Percentiles rank a stretch among this genome's conserved stretches.
These are phyloP conservation scores for Thaumetopoea pityocampa DNA, from an alignment of 1,140 invertebrate species.

Conservation along the genomic window DNA sequence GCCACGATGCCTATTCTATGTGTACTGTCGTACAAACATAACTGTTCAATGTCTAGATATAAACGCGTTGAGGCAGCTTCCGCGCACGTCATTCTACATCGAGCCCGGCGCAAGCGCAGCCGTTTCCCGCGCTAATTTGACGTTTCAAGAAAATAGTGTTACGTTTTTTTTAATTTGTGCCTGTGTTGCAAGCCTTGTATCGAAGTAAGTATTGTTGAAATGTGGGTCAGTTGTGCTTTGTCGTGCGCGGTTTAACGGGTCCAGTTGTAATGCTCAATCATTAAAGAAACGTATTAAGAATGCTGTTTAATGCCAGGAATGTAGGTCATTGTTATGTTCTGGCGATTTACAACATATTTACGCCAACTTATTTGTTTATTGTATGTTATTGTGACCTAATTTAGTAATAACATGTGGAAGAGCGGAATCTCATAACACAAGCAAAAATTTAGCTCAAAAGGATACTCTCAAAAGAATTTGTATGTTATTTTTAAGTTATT, in stretches of 20 bases:
- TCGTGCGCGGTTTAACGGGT: conserved; percentile 27
- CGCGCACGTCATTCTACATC: conserved; percentile 62
- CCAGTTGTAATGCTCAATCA: conserved; percentile 11
- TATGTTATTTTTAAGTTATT: no score
- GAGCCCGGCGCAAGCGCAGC: conserved; percentile 42
- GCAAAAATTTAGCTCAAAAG: no score
- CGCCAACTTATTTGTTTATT: no score
- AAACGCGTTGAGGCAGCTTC: conserved; percentile 46
- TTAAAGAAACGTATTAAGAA: conserved; percentile 9
- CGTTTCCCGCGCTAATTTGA: conserved; percentile 46
- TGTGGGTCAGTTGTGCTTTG: conserved; percentile 36
- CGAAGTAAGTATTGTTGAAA: conserved; percentile 27
- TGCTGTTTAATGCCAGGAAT: no score
- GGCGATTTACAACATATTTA: no score
- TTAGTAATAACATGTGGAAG: no score
- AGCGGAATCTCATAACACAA: no score
- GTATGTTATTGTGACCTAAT: no score
- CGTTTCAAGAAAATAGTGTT: conserved; percentile 32
- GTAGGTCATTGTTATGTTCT: no score
- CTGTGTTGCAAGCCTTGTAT: conserved; percentile 21
- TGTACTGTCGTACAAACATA: conserved; percentile 47
- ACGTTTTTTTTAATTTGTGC: conserved; percentile 44
- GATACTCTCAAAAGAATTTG: no score
- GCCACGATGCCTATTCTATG: conserved; percentile 31
- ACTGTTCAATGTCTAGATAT: conserved; percentile 67